Percentiles rank a stretch among this genome's conserved stretches.
Conservation (phyloP, 2,888 invertebrate species). For the Neria commutata region DNA sequence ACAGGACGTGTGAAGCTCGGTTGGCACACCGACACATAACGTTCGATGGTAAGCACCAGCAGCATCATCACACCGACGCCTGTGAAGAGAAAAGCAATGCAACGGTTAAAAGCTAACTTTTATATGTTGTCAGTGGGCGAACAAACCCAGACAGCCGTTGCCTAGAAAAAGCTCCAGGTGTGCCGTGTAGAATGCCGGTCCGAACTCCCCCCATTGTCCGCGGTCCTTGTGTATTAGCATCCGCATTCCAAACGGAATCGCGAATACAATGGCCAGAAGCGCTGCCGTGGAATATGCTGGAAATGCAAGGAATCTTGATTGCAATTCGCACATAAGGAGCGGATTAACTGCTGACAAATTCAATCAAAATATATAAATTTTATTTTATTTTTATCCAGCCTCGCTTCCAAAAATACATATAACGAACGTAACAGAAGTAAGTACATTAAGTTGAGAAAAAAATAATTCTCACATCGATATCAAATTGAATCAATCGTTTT, state of each 20-base stretch:
- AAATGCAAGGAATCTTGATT: too few species aligned
- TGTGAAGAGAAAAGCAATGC: slow-evolving; percentile 31
- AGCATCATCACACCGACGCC: slow-evolving; percentile 80
- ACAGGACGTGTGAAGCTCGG: slow-evolving; percentile 72
- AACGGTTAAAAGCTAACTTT: slow-evolving; percentile 17
- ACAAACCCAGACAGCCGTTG: slow-evolving; percentile 71
- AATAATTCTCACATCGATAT: too few species aligned
- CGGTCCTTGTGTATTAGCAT: slow-evolving; percentile 71
- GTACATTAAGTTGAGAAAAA: too few species aligned
- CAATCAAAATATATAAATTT: too few species aligned
- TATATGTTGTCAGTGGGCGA: too few species aligned
- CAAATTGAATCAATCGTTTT: too few species aligned
- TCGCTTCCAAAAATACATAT: too few species aligned
- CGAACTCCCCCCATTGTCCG: slow-evolving; percentile 69
- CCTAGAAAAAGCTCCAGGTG: slow-evolving; percentile 75
- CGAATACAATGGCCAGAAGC: slow-evolving; percentile 73
- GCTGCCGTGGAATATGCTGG: slow-evolving; percentile 80
- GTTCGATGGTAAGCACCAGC: slow-evolving; percentile 74
- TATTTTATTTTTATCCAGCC: too few species aligned
- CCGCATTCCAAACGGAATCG: slow-evolving; percentile 72
- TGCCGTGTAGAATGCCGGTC: slow-evolving; percentile 72
- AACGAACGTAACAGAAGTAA: too few species aligned
- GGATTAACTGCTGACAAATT: too few species aligned
- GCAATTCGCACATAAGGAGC: too few species aligned
- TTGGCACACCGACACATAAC: slow-evolving; percentile 77